These are phyloP conservation scores for Caenorhabditis sinica DNA, from an alignment of 2,888 invertebrate genomes.

Conservation along the genomic window DNA sequence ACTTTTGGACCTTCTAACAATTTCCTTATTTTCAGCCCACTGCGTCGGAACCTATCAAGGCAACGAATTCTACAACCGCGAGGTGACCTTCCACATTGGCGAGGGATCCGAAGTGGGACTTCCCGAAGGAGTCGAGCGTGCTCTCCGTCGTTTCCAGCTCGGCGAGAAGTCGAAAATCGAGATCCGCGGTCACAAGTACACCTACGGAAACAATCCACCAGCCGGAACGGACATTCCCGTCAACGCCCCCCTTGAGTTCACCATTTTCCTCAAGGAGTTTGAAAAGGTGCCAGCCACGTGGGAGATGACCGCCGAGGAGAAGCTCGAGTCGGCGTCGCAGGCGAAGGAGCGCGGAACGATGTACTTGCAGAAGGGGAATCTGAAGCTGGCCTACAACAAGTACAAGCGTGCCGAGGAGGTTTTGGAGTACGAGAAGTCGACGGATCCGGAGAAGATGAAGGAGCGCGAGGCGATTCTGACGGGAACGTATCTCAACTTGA, in stretches of 20 bases:
- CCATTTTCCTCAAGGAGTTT: constrained; percentile 90
- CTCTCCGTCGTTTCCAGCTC: constrained; percentile 89
- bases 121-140: constrained; percentile 91
- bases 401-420: constrained; percentile 90
- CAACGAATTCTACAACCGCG: constrained; percentile 90
- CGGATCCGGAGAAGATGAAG: constrained; percentile 74
- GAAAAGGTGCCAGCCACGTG: constrained; percentile 91
- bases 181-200: constrained; percentile 76
- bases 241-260: constrained; percentile 90
- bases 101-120: constrained; percentile 90
- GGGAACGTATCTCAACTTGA: constrained; percentile 78
- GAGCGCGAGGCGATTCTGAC: constrained; percentile 74
- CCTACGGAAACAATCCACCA: constrained; percentile 84
- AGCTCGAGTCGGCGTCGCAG: constrained; percentile 90
- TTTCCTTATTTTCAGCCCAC: constrained; percentile 88
- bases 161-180: constrained; percentile 80
- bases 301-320: constrained; percentile 90
- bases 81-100: constrained; percentile 91
- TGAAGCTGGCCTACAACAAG: constrained; percentile 90
- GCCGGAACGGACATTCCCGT: constrained; percentile 89
- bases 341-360: constrained; percentile 94
- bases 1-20: too few relatives aligned
- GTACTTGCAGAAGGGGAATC: constrained; percentile 87
- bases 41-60: constrained; percentile 88
- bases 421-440: constrained; percentile 85